phyloP scores from a whole-genome alignment of 1,140 invertebrate genomes.

The Meloidogyne chitwoodi region DNA sequence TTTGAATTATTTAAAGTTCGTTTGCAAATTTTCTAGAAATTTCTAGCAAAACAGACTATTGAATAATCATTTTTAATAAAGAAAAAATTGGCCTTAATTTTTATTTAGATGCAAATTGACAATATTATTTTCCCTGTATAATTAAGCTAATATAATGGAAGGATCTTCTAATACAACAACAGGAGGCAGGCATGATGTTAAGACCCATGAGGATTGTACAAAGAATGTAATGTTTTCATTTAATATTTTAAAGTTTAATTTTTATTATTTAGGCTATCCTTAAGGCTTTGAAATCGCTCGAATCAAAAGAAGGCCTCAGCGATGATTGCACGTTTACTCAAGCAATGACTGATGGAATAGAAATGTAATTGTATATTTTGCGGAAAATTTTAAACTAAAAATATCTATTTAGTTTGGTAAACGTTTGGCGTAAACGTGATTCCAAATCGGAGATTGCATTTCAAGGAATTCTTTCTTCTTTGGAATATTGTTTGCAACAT shows the following conservation, averaged over 20 bases:
- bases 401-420: slow-evolving; percentile 26
- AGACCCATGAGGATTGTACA: background rate
- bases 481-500: slow-evolving; percentile 48
- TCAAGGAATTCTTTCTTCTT: slow-evolving; percentile 34
- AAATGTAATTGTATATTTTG: slow-evolving; percentile 10
- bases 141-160: background rate
- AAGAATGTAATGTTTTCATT: background rate
- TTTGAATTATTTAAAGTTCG: no score
- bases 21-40: background rate
- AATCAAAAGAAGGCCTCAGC: slow-evolving; percentile 14
- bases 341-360: slow-evolving; percentile 27
- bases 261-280: slow-evolving; percentile 36
- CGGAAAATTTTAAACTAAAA: no score
- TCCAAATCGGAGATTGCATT: slow-evolving; percentile 46
- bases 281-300: slow-evolving; percentile 31
- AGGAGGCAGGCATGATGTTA: background rate
- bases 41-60: background rate
- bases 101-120: background rate
- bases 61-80: background rate
- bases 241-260: background rate
- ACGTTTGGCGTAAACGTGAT: slow-evolving; percentile 43
- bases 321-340: slow-evolving; percentile 30
- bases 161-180: background rate
- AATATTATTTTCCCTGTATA: background rate
- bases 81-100: no score